Percentiles rank a stretch among this genome's conserved stretches.
These are phyloP conservation scores for Mus pahari DNA, from an alignment of 2,113 vertebrate species.

Conservation along the genomic window DNA sequence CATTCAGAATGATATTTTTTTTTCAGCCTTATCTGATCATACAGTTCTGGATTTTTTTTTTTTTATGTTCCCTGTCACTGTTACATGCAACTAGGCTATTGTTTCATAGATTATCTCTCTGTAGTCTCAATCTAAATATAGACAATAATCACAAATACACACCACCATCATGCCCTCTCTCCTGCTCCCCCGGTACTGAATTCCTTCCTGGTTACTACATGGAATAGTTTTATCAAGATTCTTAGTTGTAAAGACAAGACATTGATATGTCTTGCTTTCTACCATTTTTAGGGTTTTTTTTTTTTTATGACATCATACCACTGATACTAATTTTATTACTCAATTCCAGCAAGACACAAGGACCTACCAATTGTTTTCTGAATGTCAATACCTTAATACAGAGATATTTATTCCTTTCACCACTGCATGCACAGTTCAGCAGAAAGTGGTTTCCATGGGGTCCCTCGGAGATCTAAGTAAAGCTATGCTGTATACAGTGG, in stretches of 20 bases:
- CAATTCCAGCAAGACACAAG: background rate
- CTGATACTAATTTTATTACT: background rate
- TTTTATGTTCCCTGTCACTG: background rate
- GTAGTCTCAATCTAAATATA: background rate
- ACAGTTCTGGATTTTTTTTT: background rate
- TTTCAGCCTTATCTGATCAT: background rate
- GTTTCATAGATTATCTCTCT: background rate
- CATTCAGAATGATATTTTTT: constrained; percentile 23
- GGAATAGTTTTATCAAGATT: background rate
- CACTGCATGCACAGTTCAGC: too few relatives aligned
- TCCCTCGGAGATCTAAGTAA: background rate
- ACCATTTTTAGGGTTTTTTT: background rate
- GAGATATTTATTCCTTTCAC: background rate
- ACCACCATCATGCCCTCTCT: background rate
- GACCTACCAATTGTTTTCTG: background rate
- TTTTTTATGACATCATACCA: background rate
- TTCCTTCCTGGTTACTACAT: background rate
- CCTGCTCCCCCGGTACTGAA: too few relatives aligned
- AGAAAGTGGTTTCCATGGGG: rapidly evolving
- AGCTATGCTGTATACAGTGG: background rate
- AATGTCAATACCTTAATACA: background rate
- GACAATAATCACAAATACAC: background rate
- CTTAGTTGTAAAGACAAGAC: background rate
- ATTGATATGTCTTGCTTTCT: background rate
- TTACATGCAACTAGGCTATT: background rate